phyloP scores from a whole-genome alignment of 2,888 invertebrate species.

The Drosophila parthenogenetica region DNA sequence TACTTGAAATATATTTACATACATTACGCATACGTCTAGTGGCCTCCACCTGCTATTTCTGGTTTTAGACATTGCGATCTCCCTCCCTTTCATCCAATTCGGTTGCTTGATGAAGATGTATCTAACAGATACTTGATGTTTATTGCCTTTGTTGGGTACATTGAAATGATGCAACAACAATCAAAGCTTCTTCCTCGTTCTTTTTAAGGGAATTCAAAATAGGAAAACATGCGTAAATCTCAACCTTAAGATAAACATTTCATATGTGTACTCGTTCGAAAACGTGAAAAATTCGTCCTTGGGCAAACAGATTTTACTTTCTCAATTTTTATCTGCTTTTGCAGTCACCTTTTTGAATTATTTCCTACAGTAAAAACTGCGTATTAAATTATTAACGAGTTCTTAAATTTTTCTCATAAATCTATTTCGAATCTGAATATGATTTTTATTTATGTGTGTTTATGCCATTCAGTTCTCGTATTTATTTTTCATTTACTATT shows the following conservation, averaged over 20 bases:
- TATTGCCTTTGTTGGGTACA: slow-evolving; percentile 70
- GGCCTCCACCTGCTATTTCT: slow-evolving; percentile 25
- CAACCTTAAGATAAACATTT: slow-evolving; percentile 57
- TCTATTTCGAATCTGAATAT: not conserved
- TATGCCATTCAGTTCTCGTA: not conserved
- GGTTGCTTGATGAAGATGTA: slow-evolving; percentile 75
- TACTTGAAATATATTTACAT: slow-evolving; percentile 79
- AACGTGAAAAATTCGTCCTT: slow-evolving; percentile 29
- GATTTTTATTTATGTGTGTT: not conserved
- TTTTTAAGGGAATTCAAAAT: slow-evolving; percentile 34
- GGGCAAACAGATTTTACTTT: not conserved
- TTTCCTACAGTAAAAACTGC: not conserved
- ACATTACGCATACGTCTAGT: slow-evolving; percentile 77
- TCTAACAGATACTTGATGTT: slow-evolving; percentile 80
- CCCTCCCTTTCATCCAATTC: not conserved
- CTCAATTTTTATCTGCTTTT: not conserved
- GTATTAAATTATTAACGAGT: not conserved
- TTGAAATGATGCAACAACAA: slow-evolving; percentile 62
- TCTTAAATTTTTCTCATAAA: not conserved
- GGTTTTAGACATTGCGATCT: slow-evolving; percentile 5
- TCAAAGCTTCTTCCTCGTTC: not conserved
- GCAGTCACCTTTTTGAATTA: slow-evolving; percentile 12
- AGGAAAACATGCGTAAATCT: slow-evolving; percentile 52
- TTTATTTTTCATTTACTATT: slow-evolving; percentile 6
- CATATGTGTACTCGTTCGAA: slow-evolving; percentile 13